Evolutionary conservation across 2,113 vertebrate genomes (phyloP).

Genomic region (Casuarius casuarius): DNA sequence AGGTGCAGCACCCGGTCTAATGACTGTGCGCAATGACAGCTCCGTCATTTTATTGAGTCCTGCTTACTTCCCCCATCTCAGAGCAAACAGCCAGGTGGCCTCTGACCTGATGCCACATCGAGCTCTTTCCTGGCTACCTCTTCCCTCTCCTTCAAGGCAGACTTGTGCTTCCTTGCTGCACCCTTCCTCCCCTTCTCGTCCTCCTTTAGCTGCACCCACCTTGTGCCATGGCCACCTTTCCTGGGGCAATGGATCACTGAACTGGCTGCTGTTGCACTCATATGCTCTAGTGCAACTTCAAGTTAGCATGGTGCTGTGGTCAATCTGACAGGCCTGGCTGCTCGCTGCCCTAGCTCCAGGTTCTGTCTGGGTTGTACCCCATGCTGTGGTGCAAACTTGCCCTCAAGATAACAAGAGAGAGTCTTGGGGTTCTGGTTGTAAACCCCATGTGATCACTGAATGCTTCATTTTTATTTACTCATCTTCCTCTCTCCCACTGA

Average conservation of each 20-base stretch:
- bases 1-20: background rate
- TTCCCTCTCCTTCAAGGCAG: background rate
- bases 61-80: background rate
- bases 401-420: background rate
- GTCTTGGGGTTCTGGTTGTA: background rate
- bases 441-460: background rate
- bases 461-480: conserved; percentile 33
- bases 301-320: background rate
- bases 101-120: background rate
- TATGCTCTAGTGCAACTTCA: background rate
- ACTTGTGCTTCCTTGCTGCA: background rate
- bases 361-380: background rate
- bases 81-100: background rate
- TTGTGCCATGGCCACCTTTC: background rate
- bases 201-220: background rate
- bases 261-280: background rate
- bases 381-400: background rate
- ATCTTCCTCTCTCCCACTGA: background rate
- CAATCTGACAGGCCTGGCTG: background rate
- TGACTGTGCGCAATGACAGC: background rate
- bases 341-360: background rate
- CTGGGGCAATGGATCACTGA: background rate
- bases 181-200: background rate
- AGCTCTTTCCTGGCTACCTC: background rate
- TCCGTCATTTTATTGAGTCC: background rate